phyloP scores from a whole-genome alignment of 1,140 invertebrate species.

The Drosophila simulans region DNA sequence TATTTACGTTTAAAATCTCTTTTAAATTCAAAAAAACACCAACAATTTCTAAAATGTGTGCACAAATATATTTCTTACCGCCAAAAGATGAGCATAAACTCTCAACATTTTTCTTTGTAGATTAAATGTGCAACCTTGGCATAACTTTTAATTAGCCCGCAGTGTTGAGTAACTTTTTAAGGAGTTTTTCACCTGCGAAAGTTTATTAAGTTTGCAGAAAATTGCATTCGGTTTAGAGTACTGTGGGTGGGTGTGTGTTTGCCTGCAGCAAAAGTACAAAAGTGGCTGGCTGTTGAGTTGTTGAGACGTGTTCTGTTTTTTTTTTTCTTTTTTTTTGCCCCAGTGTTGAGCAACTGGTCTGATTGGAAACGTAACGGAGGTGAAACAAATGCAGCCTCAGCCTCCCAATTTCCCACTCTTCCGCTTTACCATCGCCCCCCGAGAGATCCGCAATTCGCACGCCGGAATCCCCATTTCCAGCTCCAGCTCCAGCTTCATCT shows the following conservation, averaged over 20 bases:
- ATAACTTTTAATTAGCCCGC: slow-evolving; percentile 24
- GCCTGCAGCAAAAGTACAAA: background rate
- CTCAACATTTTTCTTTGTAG: background rate
- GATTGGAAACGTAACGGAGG: slow-evolving; percentile 12
- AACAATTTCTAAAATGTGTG: too few relatives aligned
- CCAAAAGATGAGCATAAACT: background rate
- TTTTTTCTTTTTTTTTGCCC: background rate
- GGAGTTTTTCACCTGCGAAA: background rate
- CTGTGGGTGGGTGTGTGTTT: background rate
- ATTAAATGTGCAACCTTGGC: background rate
- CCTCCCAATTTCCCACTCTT: background rate
- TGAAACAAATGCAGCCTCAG: slow-evolving; percentile 6
- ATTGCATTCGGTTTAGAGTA: slow-evolving; percentile 19
- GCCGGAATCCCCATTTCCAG: background rate
- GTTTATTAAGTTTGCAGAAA: slow-evolving; percentile 6
- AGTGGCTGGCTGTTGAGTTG: background rate
- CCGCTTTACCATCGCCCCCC: background rate
- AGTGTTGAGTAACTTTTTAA: background rate
- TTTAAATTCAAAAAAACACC: too few relatives aligned
- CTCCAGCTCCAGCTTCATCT: background rate
- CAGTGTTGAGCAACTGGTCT: background rate
- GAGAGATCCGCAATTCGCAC: background rate
- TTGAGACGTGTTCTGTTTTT: background rate
- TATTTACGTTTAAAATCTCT: too few relatives aligned
- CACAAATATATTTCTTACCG: background rate